Percentiles rank a stretch among this genome's conserved stretches.
Conservation (phyloP, 2,888 invertebrate genomes). For the Watsonalla binaria region DNA sequence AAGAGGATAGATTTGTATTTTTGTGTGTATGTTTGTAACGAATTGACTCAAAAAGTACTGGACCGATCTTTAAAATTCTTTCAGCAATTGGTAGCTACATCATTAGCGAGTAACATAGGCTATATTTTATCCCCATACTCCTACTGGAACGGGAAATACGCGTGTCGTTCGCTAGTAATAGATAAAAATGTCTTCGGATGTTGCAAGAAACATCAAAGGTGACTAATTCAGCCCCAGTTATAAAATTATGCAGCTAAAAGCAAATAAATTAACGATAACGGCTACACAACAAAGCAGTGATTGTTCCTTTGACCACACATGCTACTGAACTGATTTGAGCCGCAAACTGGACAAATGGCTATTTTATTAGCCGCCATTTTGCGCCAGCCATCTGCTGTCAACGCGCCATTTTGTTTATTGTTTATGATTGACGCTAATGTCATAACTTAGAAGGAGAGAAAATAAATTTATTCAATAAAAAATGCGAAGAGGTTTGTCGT, state of each 20-base stretch:
- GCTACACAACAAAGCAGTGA: neutral
- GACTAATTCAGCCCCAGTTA: neutral
- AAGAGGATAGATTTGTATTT: no score
- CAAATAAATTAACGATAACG: neutral
- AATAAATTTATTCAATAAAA: no score
- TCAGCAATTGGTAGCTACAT: no score
- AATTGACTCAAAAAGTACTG: no score
- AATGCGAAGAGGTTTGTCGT: no score
- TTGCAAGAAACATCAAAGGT: neutral
- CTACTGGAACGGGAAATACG: no score
- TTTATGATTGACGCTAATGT: neutral
- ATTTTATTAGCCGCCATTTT: constrained; percentile 35
- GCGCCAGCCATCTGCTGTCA: constrained; percentile 2
- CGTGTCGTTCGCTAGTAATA: no score
- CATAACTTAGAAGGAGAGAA: neutral
- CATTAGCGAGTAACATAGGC: no score
- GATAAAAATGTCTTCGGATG: no score
- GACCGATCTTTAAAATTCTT: no score
- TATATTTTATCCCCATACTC: no score
- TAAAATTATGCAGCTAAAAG: neutral
- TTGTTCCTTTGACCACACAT: neutral
- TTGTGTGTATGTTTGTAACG: no score
- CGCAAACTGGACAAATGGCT: constrained; percentile 38
- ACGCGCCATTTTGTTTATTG: neutral
- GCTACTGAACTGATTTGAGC: constrained; percentile 17